These are phyloP conservation scores for Diplazon laetatorius DNA, from an alignment of 2,888 invertebrate genomes.

Conservation along the genomic window DNA sequence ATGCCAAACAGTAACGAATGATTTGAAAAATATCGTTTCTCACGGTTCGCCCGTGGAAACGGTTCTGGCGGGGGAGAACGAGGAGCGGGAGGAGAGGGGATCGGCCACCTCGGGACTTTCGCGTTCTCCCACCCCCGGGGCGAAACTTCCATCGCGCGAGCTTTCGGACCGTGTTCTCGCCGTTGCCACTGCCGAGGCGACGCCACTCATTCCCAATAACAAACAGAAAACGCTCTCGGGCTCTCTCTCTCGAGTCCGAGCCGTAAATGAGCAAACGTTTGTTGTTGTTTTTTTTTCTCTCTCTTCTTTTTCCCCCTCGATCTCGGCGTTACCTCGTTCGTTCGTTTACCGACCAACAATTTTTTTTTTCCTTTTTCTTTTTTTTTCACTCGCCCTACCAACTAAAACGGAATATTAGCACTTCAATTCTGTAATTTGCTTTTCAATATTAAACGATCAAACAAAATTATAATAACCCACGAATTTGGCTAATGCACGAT, in stretches of 20 bases:
- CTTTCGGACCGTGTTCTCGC: slow-evolving; percentile 50
- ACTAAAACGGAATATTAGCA: slow-evolving; percentile 24
- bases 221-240: slow-evolving; percentile 52
- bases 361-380: too few relatives aligned
- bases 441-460: slow-evolving; percentile 6
- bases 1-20: slow-evolving; percentile 72
- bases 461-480: background rate
- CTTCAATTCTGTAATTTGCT: slow-evolving; percentile 42
- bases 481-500: background rate
- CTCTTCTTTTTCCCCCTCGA: too few relatives aligned
- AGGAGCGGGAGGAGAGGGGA: too few relatives aligned
- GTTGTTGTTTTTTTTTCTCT: too few relatives aligned
- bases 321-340: slow-evolving; percentile 29
- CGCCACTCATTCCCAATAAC: slow-evolving; percentile 56
- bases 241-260: slow-evolving; percentile 56
- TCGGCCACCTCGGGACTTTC: background rate
- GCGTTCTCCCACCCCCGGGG: slow-evolving; percentile 46
- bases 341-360: slow-evolving; percentile 26
- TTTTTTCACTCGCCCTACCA: slow-evolving; percentile 23
- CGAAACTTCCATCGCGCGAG: slow-evolving; percentile 57
- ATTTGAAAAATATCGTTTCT: slow-evolving; percentile 70
- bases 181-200: slow-evolving; percentile 29
- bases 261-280: slow-evolving; percentile 60
- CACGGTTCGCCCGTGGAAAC: slow-evolving; percentile 67
- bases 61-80: slow-evolving; percentile 49